phyloP scores from a whole-genome alignment of 2,797 vertebrate species.

The Pseudotriccus pelzelni region DNA sequence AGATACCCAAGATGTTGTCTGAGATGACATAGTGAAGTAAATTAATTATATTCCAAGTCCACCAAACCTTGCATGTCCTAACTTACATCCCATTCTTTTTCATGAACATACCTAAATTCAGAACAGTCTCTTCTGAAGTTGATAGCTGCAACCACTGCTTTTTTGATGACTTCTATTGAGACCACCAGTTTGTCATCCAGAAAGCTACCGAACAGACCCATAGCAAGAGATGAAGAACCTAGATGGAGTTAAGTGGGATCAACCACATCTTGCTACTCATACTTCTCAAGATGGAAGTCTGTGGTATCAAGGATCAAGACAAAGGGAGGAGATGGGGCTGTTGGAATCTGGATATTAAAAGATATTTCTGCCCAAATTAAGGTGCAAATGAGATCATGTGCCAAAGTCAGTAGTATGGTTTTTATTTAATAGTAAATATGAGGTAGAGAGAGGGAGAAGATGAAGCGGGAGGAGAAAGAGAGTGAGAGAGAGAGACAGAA shows the following conservation, averaged over 20 bases:
- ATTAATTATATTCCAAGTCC: not conserved
- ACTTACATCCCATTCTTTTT: not conserved
- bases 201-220: not conserved
- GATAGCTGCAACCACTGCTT: not conserved
- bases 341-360: not conserved
- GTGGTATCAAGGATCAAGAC: not conserved
- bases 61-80: not conserved
- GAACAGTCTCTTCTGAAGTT: not conserved
- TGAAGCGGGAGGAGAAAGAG: not conserved
- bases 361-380: not conserved
- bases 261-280: not conserved
- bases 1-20: not conserved
- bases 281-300: not conserved
- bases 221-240: not conserved
- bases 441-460: not conserved
- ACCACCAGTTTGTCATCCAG: not conserved
- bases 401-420: not conserved
- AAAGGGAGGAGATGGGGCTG: not conserved
- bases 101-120: not conserved
- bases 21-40: not conserved
- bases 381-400: not conserved
- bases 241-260: not conserved
- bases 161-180: not conserved
- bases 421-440: not conserved
- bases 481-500: not conserved